Conservation (phyloP, 2,888 invertebrate species). For the Lepidochitona cinerea region DNA sequence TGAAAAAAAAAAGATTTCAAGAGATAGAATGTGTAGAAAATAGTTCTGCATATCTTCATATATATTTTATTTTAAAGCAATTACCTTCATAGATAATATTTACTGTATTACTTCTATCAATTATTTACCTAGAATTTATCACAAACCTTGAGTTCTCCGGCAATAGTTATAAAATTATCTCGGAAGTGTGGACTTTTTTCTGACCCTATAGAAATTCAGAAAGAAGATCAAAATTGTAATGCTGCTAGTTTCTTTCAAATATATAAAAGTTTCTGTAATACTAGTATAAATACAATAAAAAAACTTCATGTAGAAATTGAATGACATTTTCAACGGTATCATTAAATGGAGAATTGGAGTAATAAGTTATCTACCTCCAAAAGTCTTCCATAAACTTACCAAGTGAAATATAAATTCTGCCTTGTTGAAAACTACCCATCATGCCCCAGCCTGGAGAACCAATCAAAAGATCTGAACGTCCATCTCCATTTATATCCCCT, state of each 20-base stretch:
- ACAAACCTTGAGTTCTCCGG: no score
- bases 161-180: no score
- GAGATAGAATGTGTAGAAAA: no score
- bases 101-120: no score
- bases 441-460: constrained; percentile 57
- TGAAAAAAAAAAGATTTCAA: constrained; percentile 24
- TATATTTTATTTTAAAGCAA: no score
- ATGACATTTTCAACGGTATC: not conserved
- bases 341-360: not conserved
- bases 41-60: no score
- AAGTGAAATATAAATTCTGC: constrained; percentile 60
- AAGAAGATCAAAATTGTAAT: not conserved
- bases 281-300: no score
- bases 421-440: constrained; percentile 49
- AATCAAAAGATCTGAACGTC: constrained; percentile 56
- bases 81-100: no score
- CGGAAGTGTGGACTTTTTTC: not conserved
- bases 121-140: no score
- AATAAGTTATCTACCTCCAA: not conserved
- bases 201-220: not conserved
- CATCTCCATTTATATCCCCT: constrained; percentile 63
- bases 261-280: not conserved
- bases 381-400: constrained; percentile 37
- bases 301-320: not conserved
- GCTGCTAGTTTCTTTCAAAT: not conserved